Evolutionary conservation across 2,888 invertebrate species (phyloP), one percentile per base, ranked within the genome.

Genomic region (Trichopoda pennipes): DNA sequence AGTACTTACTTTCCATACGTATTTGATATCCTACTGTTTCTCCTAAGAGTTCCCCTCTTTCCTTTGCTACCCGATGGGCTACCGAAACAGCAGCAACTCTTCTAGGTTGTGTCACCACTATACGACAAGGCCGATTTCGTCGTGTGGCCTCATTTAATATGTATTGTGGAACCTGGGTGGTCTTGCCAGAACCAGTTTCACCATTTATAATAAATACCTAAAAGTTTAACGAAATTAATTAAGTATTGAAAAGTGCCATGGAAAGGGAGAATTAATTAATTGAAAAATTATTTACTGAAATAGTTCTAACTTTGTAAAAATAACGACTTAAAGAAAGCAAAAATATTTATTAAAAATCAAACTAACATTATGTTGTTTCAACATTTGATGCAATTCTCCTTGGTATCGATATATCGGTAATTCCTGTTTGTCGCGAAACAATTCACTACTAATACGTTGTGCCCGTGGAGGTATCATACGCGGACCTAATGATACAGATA

Each of bases 121-220:
- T 95, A 69, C 97, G 93, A 83, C 97, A 96, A 0, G 94, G 93
- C 75, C 93, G 93, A 85, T 90, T 92, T 86, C 88, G 92, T 86
- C 91, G 92, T 85, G 92, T 94, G 90, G 96, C 93, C 86, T 98
- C 97, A 35, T 87, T 87, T 83, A 99, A 91, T 85, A 99, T 94
- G 87, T 95, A 96, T 88, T 99, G 99, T 0, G 99, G 98, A 51
- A 99, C 93, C 93, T 98, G 98, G 0, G 98, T 98, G 0, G 98
- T 98, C 92, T 98, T 98, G 0, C 98, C 98, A 72, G 96, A 96
- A 0, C 98, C 98, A 0, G 98, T 98, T 86, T 97, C 96, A 0
- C 96, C 96, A 6, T 94, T 93, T 23, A 97, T 93, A 85, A 96
- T 93, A 23, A 95, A 90, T n/a, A 75, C 56, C 74, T 74, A 47